Base-by-base conservation (phyloP, 2,113 vertebrate species). In the Macquaria ambigua region DNA sequence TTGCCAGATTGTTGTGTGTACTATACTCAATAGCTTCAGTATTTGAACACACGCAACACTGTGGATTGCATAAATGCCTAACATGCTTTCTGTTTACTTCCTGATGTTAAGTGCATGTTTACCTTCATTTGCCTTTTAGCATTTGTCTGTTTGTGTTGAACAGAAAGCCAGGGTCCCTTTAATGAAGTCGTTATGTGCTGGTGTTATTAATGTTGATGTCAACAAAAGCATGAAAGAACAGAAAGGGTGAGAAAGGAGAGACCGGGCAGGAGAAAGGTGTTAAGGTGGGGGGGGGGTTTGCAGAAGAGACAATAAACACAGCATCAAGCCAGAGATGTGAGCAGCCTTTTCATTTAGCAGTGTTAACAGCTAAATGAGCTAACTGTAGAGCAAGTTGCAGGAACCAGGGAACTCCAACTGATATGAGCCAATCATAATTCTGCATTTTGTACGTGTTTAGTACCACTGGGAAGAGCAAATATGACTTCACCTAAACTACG, bases 1-100 rank as follows among this genome's bases (percentile, higher is more conserved):
- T 81, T 77, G 74, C 66, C 82, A 86, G 85, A 83, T 81, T 88
- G 85, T 83, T 77, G 48, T 70, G n/a, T n/a, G n/a, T n/a, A 86
- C 75, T 20, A 4, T 34, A 43, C 31, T 82, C 71, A 7, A 15
- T 68, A 77, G 61, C 67, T 85, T 82, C 85, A 12, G 28, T 48
- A n/a, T 67, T 66, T 25, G 21, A 73, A 70, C 67, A 10, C 67
- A 39, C 25, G 37, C 7, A 66, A 37, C 74, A n/a, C 48, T 5
- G 12, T 11, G 50, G 66, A 48, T 75, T 31, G 62, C 62, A 73
- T 66, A 80, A 84, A 86, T 56, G 79, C 23, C 21, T 21, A 77
- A 71, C 64, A 56, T 53, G 62, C 72, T 74, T 66, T 67, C 21
- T 88, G 63, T 86, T 86, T 73, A 59, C 41, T 68, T 18, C 80